A percentile compares a stretch with the other conserved stretches of the same genome.
Conservation (phyloP, 2,797 vertebrate genomes). For the Phaenicophaeus curvirostris region DNA sequence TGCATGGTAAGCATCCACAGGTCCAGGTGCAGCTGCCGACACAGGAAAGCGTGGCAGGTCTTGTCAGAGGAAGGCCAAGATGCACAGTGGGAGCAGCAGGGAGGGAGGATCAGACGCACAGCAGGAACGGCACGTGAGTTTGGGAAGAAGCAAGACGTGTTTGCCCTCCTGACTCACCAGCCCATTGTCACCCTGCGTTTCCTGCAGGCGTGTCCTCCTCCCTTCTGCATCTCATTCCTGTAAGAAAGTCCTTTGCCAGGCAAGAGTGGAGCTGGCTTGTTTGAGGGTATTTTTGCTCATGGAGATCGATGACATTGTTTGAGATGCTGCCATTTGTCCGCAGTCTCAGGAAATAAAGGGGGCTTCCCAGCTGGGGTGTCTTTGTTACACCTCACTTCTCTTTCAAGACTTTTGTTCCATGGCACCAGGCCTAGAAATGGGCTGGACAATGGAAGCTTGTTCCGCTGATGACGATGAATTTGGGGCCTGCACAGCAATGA, state of each 20-base stretch:
- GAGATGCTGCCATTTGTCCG: not conserved
- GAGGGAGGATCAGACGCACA: accelerated
- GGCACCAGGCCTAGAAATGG: not conserved
- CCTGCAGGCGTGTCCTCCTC: accelerated
- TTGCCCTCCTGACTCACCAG: not conserved
- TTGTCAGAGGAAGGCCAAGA: not conserved
- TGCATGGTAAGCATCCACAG: accelerated
- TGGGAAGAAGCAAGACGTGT: not conserved
- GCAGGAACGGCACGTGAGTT: accelerated
- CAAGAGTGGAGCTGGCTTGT: not conserved
- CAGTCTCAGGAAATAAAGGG: not conserved
- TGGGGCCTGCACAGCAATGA: not conserved
- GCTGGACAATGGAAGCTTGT: not conserved
- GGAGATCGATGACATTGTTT: not conserved
- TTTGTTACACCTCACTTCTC: not conserved
- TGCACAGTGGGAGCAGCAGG: too few species aligned
- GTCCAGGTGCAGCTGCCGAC: accelerated
- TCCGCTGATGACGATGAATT: not conserved
- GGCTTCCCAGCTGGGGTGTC: not conserved
- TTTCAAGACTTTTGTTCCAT: not conserved
- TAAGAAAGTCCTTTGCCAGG: not conserved
- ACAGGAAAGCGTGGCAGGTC: accelerated
- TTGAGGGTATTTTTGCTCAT: not conserved
- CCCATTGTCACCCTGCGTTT: accelerated
- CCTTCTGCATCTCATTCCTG: not conserved